A percentile compares a stretch with the other conserved stretches of the same genome.
These are phyloP conservation scores for Octopus sinensis DNA, from an alignment of 1,140 invertebrate genomes.

Conservation along the genomic window DNA sequence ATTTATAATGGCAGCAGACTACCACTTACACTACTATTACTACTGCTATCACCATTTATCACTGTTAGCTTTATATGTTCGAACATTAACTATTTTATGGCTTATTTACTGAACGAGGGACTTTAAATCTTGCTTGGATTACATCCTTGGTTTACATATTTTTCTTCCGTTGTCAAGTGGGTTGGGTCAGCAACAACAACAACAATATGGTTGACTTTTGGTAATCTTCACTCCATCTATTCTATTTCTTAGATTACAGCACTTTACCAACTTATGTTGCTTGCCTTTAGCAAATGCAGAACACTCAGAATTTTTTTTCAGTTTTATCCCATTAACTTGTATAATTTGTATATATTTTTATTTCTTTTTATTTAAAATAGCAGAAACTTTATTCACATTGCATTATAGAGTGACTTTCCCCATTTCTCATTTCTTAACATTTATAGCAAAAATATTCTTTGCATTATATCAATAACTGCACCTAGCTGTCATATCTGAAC, in stretches of 20 bases:
- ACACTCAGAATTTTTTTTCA: slow-evolving; percentile 12
- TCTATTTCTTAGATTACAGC: not conserved
- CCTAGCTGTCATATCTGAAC: no score
- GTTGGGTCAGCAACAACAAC: slow-evolving; percentile 4
- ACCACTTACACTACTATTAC: no score
- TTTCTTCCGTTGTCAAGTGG: not conserved
- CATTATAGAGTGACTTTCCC: no score
- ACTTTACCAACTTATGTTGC: slow-evolving; percentile 13
- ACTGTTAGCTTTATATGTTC: no score
- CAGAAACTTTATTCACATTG: no score
- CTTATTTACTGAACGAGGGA: no score
- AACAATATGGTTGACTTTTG: not conserved
- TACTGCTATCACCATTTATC: no score
- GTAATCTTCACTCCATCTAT: not conserved
- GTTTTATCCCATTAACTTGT: not conserved
- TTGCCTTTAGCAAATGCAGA: slow-evolving; percentile 11
- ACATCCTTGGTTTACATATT: not conserved
- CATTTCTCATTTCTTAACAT: no score
- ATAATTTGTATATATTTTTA: not conserved
- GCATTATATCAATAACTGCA: no score
- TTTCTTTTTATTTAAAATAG: not conserved
- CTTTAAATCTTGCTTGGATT: not conserved
- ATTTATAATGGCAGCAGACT: no score
- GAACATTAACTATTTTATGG: no score
- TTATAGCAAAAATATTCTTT: no score